These are phyloP conservation scores for Drosophila ananassae DNA, from an alignment of 1,140 invertebrate species.

Conservation along the genomic window DNA sequence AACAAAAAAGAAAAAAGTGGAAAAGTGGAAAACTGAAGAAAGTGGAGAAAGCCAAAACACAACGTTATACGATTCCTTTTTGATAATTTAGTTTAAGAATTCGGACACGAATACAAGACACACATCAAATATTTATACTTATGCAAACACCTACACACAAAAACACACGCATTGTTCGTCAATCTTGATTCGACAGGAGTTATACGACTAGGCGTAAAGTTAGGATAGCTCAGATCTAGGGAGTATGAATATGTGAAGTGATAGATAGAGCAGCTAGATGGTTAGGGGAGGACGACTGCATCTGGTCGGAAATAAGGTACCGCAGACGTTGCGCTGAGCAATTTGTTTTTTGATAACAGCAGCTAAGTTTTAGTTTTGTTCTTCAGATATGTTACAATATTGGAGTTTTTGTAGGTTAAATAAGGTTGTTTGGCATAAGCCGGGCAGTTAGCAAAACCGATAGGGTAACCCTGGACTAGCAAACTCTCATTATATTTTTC, in stretches of 20 bases:
- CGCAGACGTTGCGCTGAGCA: conserved; percentile 45
- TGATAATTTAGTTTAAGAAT: conserved; percentile 57
- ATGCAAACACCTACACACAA: conserved; percentile 10
- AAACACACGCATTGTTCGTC: conserved; percentile 9
- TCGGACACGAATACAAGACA: conserved; percentile 45
- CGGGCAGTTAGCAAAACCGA: conserved; percentile 1
- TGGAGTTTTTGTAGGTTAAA: conserved; percentile 45
- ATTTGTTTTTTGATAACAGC: conserved; percentile 62
- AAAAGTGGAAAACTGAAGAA: neutral
- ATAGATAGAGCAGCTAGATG: conserved; percentile 35
- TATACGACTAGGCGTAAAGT: conserved; percentile 67
- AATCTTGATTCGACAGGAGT: conserved; percentile 36
- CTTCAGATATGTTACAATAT: conserved; percentile 32
- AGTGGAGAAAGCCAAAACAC: conserved; percentile 63
- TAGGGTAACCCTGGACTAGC: conserved; percentile 1
- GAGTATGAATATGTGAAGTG: conserved; percentile 23
- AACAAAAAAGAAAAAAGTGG: conserved; percentile 19
- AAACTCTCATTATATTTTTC: conserved; percentile 46
- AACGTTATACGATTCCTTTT: conserved; percentile 80
- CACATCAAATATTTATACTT: conserved; percentile 39
- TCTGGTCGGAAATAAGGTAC: conserved; percentile 2
- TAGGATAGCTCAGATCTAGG: conserved; percentile 37
- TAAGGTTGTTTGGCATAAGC: conserved; percentile 1
- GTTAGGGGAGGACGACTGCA: neutral
- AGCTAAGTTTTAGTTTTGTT: conserved; percentile 44